Conservation (phyloP, 2,797 vertebrate species). For the Chromobotia macracanthus region DNA sequence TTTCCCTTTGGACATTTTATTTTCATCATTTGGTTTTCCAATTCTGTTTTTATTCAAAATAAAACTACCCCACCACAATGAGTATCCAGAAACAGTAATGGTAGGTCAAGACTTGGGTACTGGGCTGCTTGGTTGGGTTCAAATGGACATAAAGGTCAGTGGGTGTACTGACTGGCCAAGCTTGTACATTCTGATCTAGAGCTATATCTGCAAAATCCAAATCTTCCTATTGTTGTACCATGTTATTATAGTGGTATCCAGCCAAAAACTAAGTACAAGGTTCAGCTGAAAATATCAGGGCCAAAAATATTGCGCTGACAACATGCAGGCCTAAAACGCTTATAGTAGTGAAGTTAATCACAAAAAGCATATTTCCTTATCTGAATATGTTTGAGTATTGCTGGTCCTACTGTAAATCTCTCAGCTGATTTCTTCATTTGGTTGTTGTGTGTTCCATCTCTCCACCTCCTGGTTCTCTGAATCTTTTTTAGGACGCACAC, state of each 20-base stretch:
- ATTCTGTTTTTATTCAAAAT: not conserved
- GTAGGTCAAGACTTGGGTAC: not conserved
- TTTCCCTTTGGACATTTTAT: not conserved
- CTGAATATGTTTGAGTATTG: not conserved
- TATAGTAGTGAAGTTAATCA: not conserved
- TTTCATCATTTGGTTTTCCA: not conserved
- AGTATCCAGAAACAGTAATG: not conserved
- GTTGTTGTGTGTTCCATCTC: conserved; percentile 51
- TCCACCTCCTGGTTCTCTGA: conserved; percentile 54
- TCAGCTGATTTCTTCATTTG: not conserved
- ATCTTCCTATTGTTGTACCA: conserved; percentile 10
- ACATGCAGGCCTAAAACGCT: not conserved
- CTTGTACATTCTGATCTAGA: not conserved
- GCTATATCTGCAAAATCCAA: conserved; percentile 23
- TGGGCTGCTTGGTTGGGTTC: not conserved
- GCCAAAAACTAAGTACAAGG: not conserved
- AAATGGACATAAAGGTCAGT: not conserved
- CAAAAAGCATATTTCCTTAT: not conserved
- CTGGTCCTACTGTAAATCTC: not conserved
- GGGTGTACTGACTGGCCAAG: not conserved
- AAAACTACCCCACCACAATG: not conserved
- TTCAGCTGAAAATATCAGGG: conserved; percentile 8
- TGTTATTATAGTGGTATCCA: not conserved
- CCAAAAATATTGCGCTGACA: not conserved
- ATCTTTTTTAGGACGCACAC: conserved; percentile 62